Evolutionary conservation across 2,113 vertebrate genomes (phyloP), one percentile per base, ranked within the genome.

Genomic region (Gambusia affinis): DNA sequence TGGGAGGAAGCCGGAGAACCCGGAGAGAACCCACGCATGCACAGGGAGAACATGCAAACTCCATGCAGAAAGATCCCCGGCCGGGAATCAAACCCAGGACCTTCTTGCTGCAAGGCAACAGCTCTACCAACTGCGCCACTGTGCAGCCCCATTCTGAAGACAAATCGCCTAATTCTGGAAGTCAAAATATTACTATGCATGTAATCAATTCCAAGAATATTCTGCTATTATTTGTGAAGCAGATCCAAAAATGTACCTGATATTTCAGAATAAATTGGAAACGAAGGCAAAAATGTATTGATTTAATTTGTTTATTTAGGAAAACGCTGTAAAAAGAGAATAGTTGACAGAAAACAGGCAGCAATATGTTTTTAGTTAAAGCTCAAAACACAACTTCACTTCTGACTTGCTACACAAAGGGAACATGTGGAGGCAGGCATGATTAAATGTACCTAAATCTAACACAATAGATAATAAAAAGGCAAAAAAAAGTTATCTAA

Each of bases 241-340:
- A 57, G 24, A 57, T 24, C 8, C 17, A 57, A n/a, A 1, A 57
- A 57, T n/a, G 8, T 24, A 57, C 51, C 10, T 57, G 44, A 47
- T 47, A 57, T 57, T n/a, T 57, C 8, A 57, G 51, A n/a, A 57
- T 24, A n/a, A n/a, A 10, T 57, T 11, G 24, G 24, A 57, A 57
- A n/a, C 8, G 7, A 57, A n/a, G 22, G 11, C 51, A 57, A 57
- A 57, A 19, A 10, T n/a, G 54, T n/a, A 66, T 31, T 27, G 1
- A 8, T 83, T 84, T 74, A 7, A 39, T 39, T 65, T 0, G 2
- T 81, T 85, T 82, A 74, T 90, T 88, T 65, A 72, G 44, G 78
- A 87, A 81, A 88, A 35, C 1, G 33, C 57, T 64, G 31, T 81
- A 70, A 82, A 79, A 81, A 73, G 29, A 66, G 37, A 8, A 54